Evolutionary conservation across 2,888 invertebrate species (phyloP), one percentile per base, ranked within the genome.

Genomic region (Andrena marginata): DNA sequence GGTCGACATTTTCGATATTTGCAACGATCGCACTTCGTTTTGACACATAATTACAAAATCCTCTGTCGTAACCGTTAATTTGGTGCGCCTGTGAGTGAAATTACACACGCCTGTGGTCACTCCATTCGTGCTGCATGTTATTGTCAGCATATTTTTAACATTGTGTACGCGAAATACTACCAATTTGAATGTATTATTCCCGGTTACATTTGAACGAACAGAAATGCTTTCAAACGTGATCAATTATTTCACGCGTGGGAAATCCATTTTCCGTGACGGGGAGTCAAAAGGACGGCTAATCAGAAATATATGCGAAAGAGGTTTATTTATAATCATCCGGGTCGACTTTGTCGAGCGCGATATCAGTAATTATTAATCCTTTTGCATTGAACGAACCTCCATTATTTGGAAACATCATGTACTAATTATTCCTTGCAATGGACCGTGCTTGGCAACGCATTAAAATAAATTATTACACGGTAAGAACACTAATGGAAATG

Each of bases 201-300:
- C 65, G 23, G 59, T 75, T 63, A 49, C 26, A 60, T 10, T 51
- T 51, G 56, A 42, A 60, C 63, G 64, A 59, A 72, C 54, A 42
- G 54, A 71, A 63, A 80, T 77, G 51, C 62, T 82, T 79, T 85
- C 69, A 67, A 78, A 70, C 72, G 71, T 71, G 51, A 79, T 75
- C 74, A 82, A 82, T 85, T 85, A 85, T 85, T 82, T 80, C 62
- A 26, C 56, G 48, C 51, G 68, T 75, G 67, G 71, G 72, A 77
- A 79, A 84, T 82, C 65, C 74, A 79, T 84, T 74, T 79, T 13
- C 42, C 54, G 49, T 69, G 68, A 62, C 69, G 77, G 71, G 54
- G 60, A 70, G 69, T 51, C 69, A 65, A 59, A 54, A 59, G 67
- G 59, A 74, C 72, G 51, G 80, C 64, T 76, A 69, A 85, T 82